phyloP scores from a whole-genome alignment of 2,797 vertebrate genomes.

The Hypotaenidia okinawae region DNA sequence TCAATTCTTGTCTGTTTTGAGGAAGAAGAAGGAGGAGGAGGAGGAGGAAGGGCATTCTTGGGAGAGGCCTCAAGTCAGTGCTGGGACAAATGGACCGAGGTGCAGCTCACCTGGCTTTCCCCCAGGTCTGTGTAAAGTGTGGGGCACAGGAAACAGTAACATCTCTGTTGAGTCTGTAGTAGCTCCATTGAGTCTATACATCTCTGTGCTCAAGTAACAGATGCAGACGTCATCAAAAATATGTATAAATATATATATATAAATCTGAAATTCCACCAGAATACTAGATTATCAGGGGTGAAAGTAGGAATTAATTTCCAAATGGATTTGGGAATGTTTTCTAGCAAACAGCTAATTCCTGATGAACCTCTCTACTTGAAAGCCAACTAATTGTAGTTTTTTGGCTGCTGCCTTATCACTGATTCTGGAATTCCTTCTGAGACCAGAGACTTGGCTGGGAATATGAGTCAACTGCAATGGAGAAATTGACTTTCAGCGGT shows the following conservation, averaged over 20 bases:
- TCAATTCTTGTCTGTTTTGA: neutral
- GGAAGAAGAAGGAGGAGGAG: neutral
- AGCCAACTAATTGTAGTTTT: neutral
- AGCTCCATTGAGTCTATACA: neutral
- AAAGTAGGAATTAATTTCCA: neutral
- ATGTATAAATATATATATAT: rapidly evolving
- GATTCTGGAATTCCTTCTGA: constrained; percentile 16
- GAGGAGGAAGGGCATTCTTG: neutral
- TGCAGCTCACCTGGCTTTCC: neutral
- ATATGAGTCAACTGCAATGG: neutral
- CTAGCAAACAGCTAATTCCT: neutral
- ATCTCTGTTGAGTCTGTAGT: neutral
- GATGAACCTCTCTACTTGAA: neutral
- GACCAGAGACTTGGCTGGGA: neutral
- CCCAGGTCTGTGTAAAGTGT: rapidly evolving
- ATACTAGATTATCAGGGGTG: neutral
- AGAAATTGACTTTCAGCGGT: neutral
- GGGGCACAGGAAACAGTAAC: no score
- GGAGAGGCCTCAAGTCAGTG: neutral
- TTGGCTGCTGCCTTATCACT: neutral
- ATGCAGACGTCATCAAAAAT: neutral
- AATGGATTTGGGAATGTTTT: neutral
- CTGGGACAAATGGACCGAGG: rapidly evolving
- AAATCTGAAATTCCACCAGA: neutral
- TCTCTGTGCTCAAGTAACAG: neutral